Evolutionary conservation across 2,113 vertebrate species (phyloP).

Genomic region (Peromyscus californicus): DNA sequence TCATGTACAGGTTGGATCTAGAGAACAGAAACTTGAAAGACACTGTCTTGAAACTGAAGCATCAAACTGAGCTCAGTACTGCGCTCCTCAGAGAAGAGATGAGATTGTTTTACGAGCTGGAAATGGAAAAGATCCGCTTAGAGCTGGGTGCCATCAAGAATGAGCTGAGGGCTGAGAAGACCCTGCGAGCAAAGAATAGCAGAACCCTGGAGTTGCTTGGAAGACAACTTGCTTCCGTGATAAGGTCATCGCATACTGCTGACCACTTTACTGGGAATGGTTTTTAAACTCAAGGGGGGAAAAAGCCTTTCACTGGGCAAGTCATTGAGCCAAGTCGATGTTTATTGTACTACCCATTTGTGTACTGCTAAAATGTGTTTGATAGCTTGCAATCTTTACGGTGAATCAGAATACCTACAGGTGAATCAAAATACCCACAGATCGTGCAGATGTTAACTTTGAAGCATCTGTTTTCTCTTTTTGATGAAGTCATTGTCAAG

Average conservation of each 20-base stretch:
- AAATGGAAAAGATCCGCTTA: conserved; percentile 69
- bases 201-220: conserved; percentile 72
- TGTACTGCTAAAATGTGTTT: conserved; percentile 11
- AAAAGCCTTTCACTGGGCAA: conserved; percentile 56
- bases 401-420: conserved; percentile 11
- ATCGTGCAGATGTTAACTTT: neutral
- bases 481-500: conserved; percentile 14
- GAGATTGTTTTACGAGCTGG: conserved; percentile 23
- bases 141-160: conserved; percentile 61
- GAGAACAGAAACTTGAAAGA: conserved; percentile 78
- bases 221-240: conserved; percentile 35
- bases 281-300: neutral
- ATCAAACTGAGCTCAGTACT: conserved; percentile 56
- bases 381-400: conserved; percentile 12
- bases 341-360: conserved; percentile 58
- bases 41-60: conserved; percentile 66
- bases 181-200: conserved; percentile 51
- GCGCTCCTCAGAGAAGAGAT: conserved; percentile 55
- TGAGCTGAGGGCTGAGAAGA: conserved; percentile 77
- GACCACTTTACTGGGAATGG: neutral
- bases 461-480: conserved; percentile 62
- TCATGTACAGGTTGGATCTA: conserved; percentile 66
- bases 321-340: conserved; percentile 57
- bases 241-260: neutral
- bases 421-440: conserved; percentile 14